These are phyloP conservation scores for Cacoxenus indagator DNA, from an alignment of 2,888 invertebrate genomes.

Conservation along the genomic window DNA sequence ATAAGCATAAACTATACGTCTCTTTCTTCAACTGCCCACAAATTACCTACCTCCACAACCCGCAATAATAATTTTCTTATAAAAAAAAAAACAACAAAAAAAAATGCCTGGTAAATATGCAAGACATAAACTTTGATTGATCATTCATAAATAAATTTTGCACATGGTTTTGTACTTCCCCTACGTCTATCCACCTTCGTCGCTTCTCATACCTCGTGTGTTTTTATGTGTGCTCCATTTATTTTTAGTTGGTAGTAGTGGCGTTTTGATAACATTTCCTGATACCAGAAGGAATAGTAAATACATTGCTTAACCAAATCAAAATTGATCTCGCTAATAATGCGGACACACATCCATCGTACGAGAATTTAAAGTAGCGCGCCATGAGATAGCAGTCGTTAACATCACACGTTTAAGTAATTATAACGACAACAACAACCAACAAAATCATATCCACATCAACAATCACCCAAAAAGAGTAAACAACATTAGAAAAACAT, in stretches of 20 bases:
- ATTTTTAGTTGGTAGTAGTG: too few relatives aligned
- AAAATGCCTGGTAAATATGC: slow-evolving; percentile 61
- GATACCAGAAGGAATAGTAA: too few relatives aligned
- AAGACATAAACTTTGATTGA: neutral
- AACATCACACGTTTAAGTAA: neutral
- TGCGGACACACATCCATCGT: too few relatives aligned
- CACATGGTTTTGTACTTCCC: slow-evolving; percentile 26
- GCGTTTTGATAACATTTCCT: too few relatives aligned
- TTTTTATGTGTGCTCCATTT: too few relatives aligned
- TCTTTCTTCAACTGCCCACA: neutral
- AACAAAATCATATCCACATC: too few relatives aligned
- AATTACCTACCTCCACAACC: neutral
- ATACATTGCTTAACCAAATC: too few relatives aligned
- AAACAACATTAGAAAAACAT: neutral
- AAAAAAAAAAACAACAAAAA: slow-evolving; percentile 34
- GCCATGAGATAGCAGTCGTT: too few relatives aligned
- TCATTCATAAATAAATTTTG: neutral
- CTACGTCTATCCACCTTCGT: neutral
- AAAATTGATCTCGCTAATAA: too few relatives aligned
- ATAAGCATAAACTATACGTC: neutral
- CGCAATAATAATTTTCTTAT: neutral
- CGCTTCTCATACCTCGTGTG: neutral
- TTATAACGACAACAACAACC: neutral
- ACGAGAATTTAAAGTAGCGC: too few relatives aligned
- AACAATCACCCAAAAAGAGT: neutral